Conservation (phyloP, 1,140 invertebrate genomes). For the Ceratoteleas bidentatus region DNA sequence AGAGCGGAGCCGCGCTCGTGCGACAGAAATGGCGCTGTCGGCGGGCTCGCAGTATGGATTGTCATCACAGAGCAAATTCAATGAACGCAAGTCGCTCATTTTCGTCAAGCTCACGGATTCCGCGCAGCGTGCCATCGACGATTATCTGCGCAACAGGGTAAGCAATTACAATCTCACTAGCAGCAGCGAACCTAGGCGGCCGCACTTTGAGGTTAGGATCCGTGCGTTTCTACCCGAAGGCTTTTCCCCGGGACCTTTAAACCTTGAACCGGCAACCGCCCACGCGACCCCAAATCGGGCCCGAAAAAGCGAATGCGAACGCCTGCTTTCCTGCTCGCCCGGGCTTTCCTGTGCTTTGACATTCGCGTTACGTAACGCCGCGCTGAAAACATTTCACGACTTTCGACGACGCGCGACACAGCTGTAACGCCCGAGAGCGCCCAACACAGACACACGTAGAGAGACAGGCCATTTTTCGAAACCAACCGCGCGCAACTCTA, state of each 20-base stretch:
- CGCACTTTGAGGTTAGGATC: too few relatives aligned
- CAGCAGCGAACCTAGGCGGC: too few relatives aligned
- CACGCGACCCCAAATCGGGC: too few relatives aligned
- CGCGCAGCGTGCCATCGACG: slow-evolving; percentile 93
- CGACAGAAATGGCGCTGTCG: slow-evolving; percentile 94
- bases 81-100: slow-evolving; percentile 93
- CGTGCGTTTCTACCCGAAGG: too few relatives aligned
- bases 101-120: slow-evolving; percentile 98
- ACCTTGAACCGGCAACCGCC: too few relatives aligned
- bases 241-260: too few relatives aligned
- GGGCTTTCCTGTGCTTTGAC: slow-evolving; percentile 58
- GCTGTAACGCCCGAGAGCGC: slow-evolving; percentile 24
- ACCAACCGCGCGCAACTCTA: background rate
- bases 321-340: slow-evolving; percentile 22
- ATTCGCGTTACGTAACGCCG: slow-evolving; percentile 52
- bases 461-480: slow-evolving; percentile 13
- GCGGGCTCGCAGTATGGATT: slow-evolving; percentile 97
- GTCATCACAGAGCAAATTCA: slow-evolving; percentile 92
- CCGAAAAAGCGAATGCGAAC: too few relatives aligned
- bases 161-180: too few relatives aligned
- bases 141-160: slow-evolving; percentile 92
- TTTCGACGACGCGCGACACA: slow-evolving; percentile 51
- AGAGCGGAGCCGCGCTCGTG: slow-evolving; percentile 65
- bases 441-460: background rate
- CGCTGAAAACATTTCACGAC: slow-evolving; percentile 58